Base-by-base conservation (phyloP, 2,888 invertebrate species). In the Campoplex capitator region DNA sequence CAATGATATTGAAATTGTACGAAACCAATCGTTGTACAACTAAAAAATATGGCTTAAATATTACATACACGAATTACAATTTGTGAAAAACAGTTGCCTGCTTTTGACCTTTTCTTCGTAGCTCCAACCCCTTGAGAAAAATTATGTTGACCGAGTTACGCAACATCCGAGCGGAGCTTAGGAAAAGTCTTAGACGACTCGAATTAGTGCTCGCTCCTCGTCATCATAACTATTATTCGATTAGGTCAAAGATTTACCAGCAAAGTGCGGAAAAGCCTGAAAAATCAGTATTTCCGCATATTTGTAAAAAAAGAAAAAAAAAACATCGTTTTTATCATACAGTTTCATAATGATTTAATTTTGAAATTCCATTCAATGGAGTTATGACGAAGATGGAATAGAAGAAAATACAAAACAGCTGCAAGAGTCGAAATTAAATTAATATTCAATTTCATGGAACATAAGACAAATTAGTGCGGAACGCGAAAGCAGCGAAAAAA, bases 1-100 rank as follows among this genome's bases (percentile, higher is more conserved):
- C 68, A 18, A 56, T 68, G 23, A 32, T 54, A 16, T 48, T 16
- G 68, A 9, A 16, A 48, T 32, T 51, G 38, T 65, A 67, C 28
- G 42, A 9, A 78, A 70, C 32, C 16, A 62, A 62, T 16, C 32
- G 62, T 62, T 62, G 62, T 62, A 62, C 62, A 62, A 62, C 32
- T 16, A 32, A 58, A 51, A 62, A 32, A 16, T 32, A 16, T 32
- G 13, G 62, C 6, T 32, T 6, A 62, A 32, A 32, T 16, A 62
- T 62, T 62, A 32, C 62, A 32, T 7, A 4, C 32, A 32, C 62
- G 62, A 62, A 62, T 28, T 16, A 62, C n/a, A 32, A 62, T 62
- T 62, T 32, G 62, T 62, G 32, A 16, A 32, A 62, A 16, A 62
- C 16, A 62, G 32, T 16, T 13, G 32, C 32, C 32, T 16, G 62